Base-by-base conservation (phyloP, 2,113 vertebrate genomes). In the Neodontobutis hainanensis region DNA sequence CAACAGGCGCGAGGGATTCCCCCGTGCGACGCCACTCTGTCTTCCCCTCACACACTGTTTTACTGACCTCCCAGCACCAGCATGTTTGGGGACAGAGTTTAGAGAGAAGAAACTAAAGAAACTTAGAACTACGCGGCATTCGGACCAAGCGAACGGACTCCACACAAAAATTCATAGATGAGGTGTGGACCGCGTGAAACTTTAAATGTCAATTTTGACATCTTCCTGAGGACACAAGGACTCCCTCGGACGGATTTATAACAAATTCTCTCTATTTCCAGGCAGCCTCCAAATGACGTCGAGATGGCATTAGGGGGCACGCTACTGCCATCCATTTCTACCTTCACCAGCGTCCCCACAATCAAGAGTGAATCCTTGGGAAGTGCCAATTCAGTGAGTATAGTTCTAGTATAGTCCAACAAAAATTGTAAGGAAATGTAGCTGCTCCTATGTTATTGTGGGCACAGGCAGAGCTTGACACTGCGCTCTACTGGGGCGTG, bases 261-360 rank as follows among this genome's bases (percentile, higher is more conserved):
- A 1, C 71, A 35, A 73, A 75, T 49, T 78, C 50, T 83, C 14
- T 87, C 60, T 73, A 8, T 59, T 86, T 89, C 65, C 91, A 96
- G 95, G 94, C 95, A 96, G 92, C 95, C 95, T 90, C 91, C 94
- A 86, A 94, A 93, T 91, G 95, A 96, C 87, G 93, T 94, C 82
- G 96, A 97, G 88, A 97, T 97, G 96, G 95, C 96, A 82, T 93
- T 98, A 91, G 94, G 95, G 86, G 94, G 95, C 77, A 95, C 95
- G 2, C 93, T 97, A 63, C 92, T 98, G 74, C 96, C 96, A 32
- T 95, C 96, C 70, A 96, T 98, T 85, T 93, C 95, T 84, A 96
- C 94, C 76, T 98, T 98, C 77, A 91, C 94, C 80, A 93, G 94
- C 80, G 92, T 91, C 78, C 89, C 94, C 63, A 82, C 90, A 61